Evolutionary conservation across 2,888 invertebrate species (phyloP).

Genomic region (Tupiocoris notatus): DNA sequence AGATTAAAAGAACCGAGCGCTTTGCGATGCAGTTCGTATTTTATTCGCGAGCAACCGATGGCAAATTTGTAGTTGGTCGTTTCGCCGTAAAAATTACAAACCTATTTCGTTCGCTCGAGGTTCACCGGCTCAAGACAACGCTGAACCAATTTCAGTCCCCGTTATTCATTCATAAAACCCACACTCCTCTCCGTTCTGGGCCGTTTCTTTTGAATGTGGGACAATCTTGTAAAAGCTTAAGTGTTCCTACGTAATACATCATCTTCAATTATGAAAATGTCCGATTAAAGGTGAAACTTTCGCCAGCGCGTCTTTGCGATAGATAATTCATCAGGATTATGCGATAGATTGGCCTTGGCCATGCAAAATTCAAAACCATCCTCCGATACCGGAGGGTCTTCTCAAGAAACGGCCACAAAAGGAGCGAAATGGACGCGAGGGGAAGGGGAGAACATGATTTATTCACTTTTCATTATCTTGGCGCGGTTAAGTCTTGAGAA

Average conservation of each 20-base stretch:
- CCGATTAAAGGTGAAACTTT: not conserved
- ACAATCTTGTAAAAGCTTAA: not conserved
- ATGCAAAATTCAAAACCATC: not conserved
- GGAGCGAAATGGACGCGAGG: not conserved
- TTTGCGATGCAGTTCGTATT: too few species aligned
- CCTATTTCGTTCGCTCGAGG: too few species aligned
- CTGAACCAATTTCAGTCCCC: too few species aligned
- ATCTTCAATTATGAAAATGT: not conserved
- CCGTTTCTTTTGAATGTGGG: too few species aligned
- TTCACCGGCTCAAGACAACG: too few species aligned
- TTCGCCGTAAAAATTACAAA: too few species aligned
- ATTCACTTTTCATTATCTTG: constrained; percentile 42
- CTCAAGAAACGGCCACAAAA: not conserved
- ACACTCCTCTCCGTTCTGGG: too few species aligned
- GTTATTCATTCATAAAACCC: too few species aligned
- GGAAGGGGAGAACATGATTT: constrained; percentile 17
- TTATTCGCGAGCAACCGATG: too few species aligned
- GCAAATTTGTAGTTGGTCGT: too few species aligned
- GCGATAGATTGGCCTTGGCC: not conserved
- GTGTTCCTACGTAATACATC: not conserved
- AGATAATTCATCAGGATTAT: not conserved
- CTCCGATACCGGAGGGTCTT: not conserved
- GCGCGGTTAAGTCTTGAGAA: constrained; percentile 21
- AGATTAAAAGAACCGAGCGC: too few species aligned
- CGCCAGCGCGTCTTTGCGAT: not conserved